These are phyloP conservation scores for Heliconius eleuchia DNA, from an alignment of 1,140 invertebrate genomes.

Conservation along the genomic window DNA sequence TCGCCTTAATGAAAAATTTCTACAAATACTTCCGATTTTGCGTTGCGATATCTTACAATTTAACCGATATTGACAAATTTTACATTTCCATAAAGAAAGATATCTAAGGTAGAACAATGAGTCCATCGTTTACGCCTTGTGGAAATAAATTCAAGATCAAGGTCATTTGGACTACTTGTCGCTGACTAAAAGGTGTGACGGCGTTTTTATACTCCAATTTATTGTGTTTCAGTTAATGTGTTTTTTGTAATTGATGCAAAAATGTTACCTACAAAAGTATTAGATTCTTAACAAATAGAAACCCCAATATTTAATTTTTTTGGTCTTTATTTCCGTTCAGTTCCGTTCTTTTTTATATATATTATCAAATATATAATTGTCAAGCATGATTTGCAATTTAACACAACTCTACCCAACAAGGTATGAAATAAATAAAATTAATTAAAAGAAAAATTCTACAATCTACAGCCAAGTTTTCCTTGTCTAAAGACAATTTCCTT, in stretches of 20 bases:
- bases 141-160: conserved; percentile 14
- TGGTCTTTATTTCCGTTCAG: no score
- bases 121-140: neutral
- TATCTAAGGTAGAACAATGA: neutral
- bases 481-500: no score
- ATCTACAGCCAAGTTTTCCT: no score
- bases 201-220: neutral
- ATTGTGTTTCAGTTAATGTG: conserved; percentile 6
- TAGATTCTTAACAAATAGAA: no score
- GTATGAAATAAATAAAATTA: no score
- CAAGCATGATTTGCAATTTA: no score
- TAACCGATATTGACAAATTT: neutral
- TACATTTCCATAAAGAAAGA: neutral
- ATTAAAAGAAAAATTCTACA: no score
- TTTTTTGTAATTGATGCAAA: neutral
- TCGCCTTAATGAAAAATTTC: no score
- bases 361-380: neutral
- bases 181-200: conserved; percentile 14
- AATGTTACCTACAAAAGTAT: neutral
- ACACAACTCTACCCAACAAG: no score
- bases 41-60: neutral
- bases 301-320: no score
- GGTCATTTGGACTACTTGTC: conserved; percentile 17
- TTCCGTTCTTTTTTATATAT: neutral
- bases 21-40: no score